These are phyloP conservation scores for Ibidorhyncha struthersii DNA, from an alignment of 2,113 vertebrate species.

Conservation along the genomic window DNA sequence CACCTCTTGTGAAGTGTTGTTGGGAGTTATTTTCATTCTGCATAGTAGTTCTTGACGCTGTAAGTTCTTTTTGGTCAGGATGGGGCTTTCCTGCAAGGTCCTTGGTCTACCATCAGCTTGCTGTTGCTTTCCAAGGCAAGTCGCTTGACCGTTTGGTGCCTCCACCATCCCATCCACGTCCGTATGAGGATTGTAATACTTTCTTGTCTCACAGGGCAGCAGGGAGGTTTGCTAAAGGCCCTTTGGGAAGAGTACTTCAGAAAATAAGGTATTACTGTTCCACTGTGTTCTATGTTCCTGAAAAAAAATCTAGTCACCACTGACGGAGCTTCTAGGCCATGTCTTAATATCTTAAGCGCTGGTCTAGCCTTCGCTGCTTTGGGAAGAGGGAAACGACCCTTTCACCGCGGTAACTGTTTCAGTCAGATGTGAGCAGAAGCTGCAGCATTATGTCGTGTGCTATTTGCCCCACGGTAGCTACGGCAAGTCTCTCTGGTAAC, in stretches of 20 bases:
- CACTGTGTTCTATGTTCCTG: not conserved
- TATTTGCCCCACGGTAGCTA: not conserved
- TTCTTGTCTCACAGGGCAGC: not conserved
- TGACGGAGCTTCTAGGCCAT: not conserved
- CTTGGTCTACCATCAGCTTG: not conserved
- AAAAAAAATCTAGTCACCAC: not conserved
- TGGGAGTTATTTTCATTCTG: not conserved
- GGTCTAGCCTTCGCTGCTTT: not conserved
- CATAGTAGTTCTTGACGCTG: not conserved
- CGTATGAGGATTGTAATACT: not conserved
- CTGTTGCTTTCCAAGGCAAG: not conserved
- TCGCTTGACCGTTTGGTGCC: not conserved
- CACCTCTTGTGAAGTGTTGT: not conserved
- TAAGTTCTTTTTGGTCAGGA: not conserved
- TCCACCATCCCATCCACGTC: not conserved
- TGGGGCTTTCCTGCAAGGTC: not conserved
- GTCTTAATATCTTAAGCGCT: not conserved
- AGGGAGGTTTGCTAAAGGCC: not conserved
- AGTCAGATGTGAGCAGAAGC: not conserved
- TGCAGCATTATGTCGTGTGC: fast-evolving
- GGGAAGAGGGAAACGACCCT: not conserved
- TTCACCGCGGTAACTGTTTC: not conserved
- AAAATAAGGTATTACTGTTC: not conserved
- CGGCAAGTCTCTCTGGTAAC: not conserved
- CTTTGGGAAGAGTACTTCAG: not conserved